phyloP scores from a whole-genome alignment of 2,888 invertebrate genomes.

The Leptogaster cylindrica region DNA sequence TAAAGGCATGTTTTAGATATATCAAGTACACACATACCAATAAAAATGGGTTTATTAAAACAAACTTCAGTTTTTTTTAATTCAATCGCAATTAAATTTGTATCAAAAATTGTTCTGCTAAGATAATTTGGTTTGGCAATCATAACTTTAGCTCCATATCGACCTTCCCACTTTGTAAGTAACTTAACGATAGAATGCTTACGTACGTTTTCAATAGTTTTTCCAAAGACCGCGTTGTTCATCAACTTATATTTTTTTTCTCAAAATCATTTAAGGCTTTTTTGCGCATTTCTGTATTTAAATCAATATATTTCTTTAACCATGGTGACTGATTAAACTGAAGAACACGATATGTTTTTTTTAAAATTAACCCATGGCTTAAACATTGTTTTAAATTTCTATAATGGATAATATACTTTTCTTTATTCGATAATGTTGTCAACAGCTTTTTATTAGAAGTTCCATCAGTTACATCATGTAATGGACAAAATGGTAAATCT shows the following conservation, averaged over 20 bases:
- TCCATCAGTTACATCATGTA: too few species aligned
- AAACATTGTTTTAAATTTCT: constrained; percentile 51
- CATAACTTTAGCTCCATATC: not conserved
- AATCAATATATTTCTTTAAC: constrained; percentile 50
- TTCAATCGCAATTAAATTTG: constrained; percentile 5
- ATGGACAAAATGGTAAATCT: not conserved
- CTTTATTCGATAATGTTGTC: constrained; percentile 50
- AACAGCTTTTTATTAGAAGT: constrained; percentile 47
- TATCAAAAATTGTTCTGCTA: not conserved
- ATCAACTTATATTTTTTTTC: too few species aligned
- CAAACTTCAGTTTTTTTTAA: not conserved
- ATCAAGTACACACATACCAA: not conserved
- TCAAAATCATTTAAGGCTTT: too few species aligned
- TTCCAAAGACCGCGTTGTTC: too few species aligned
- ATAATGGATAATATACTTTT: constrained; percentile 53
- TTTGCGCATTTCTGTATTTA: constrained; percentile 53
- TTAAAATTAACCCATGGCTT: constrained; percentile 50
- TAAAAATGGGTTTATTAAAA: not conserved
- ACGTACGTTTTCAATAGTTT: too few species aligned
- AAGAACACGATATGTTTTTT: too few species aligned
- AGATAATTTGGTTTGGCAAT: constrained; percentile 1
- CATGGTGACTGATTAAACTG: too few species aligned
- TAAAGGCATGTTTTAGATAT: constrained; percentile 32
- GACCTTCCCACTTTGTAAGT: constrained; percentile 22
- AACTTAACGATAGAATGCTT: too few species aligned